A percentile compares a stretch with the other conserved stretches of the same genome.
Conservation (phyloP, 2,797 vertebrate species). For the Sparidentex hasta region DNA sequence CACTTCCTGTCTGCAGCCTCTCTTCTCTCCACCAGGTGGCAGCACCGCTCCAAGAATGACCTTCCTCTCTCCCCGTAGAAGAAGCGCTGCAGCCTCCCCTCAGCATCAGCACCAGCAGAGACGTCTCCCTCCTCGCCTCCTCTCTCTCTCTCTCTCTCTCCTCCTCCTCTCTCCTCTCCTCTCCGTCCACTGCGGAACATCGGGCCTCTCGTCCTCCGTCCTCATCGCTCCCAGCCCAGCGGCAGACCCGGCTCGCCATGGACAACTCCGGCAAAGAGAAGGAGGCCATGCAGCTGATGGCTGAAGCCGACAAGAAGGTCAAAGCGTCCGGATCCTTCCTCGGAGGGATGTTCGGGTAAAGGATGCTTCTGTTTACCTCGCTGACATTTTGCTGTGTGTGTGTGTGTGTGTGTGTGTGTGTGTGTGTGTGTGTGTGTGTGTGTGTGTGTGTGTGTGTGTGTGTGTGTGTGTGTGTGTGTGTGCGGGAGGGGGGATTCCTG, state of each 20-base stretch:
- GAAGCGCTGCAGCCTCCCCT: constrained; percentile 61
- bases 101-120: constrained; percentile 70
- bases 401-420: no score
- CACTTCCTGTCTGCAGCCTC: neutral
- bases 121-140: constrained; percentile 5
- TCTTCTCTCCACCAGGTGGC: constrained; percentile 37
- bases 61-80: constrained; percentile 35
- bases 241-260: constrained; percentile 80
- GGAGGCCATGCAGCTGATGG: constrained; percentile 97
- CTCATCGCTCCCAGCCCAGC: constrained; percentile 32
- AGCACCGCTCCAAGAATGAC: fast-evolving
- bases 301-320: constrained; percentile 96
- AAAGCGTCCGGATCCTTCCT: constrained; percentile 96
- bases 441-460: no score
- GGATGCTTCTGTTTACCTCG: constrained; percentile 56
- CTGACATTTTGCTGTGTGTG: neutral
- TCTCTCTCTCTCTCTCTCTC: neutral
- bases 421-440: no score
- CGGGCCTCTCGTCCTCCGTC: constrained; percentile 45
- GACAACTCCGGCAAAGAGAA: constrained; percentile 96
- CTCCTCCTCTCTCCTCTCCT: constrained; percentile 22
- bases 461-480: no score
- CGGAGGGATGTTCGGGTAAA: constrained; percentile 95
- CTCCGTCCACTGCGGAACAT: constrained; percentile 66
- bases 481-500: constrained; percentile 14